Base-by-base conservation (phyloP, 2,113 vertebrate genomes). In the Leuciscus idus region DNA sequence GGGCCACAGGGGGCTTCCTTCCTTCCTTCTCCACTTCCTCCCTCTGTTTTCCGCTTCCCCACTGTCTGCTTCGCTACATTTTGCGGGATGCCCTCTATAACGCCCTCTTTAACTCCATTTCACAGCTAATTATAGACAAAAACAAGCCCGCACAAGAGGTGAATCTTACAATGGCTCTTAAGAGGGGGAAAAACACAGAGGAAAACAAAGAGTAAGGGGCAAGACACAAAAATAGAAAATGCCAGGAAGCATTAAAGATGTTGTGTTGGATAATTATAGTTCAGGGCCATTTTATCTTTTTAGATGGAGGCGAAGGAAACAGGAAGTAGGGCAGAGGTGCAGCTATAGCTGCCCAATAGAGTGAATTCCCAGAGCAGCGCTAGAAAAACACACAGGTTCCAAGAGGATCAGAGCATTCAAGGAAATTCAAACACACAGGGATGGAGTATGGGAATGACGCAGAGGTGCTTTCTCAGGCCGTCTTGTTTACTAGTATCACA, bases 51-150 rank as follows among this genome's bases (percentile, higher is more conserved):
- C 87, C 74, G 52, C 87, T 90, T 92, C 92, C 91, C 92, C 52
- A 36, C 74, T 28, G 64, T 68, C 81, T 21, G 75, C 17, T 55
- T 50, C 15, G 2, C 75, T 55, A 19, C n/a, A 48, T 50, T 92
- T 84, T 88, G 86, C 87, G 55, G 43, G 8, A 86, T 80, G 76
- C 85, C 87, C 85, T 59, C 75, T 5, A 19, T 64, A 76, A 79
- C 87, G 86, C 83, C 79, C 21, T 86, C 70, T 87, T 87, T 87
- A 89, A 87, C 89, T 79, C 80, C 23, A 59, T 55, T 81, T 80
- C 76, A 61, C 39, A 23, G 89, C 91, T 93, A 93, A 94, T 93
- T 93, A 94, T 93, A 94, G 90, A 81, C 48, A 0, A 28, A 90
- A 8, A 86, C 87, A 89, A 90, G 91, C 92, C 89, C 91, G 88